Evolutionary conservation across 2,113 vertebrate species (phyloP), one percentile per base, ranked within the genome.

Genomic region (Camelus bactrianus): DNA sequence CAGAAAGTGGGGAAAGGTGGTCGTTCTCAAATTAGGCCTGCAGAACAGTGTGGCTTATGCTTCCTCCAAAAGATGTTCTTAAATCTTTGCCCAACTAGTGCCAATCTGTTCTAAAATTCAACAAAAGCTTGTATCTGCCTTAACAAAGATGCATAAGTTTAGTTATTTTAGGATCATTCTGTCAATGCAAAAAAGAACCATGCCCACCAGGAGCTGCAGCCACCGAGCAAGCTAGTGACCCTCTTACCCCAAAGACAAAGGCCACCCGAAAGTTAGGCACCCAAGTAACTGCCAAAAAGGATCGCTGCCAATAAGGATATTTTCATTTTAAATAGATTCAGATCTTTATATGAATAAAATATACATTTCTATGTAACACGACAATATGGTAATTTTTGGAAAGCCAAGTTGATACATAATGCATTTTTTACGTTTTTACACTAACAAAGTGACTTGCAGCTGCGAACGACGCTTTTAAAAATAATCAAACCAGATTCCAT

Each of bases 81-180:
- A 50, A 52, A 30, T 52, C 67, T 35, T 22, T 54, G 91, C 84
- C 88, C 20, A 1, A 72, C 65, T 50, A 22, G 64, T n/a, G 17
- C 65, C 82, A 38, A 86, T 89, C 86, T 75, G 48, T 83, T 81
- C 84, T n/a, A n/a, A 69, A 60, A 93, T 35, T 67, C 94, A 94
- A 50, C 79, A 76, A 64, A 89, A n/a, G 64, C 26, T 11, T 30
- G 26, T 60, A 13, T 62, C 73, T 58, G 56, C 46, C 86, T 80
- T 42, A 76, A 56, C 72, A 65, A 67, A 77, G 79, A 86, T 26
- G 20, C 26, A 1, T 30, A 62, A 42, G 32, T 24, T n/a, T 2
- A 13, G 28, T 22, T 58, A 46, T 81, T 76, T 48, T 35, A 26
- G 73, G 72, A 22, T 50, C 19, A 4, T 82, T 48, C 14, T n/a